Conservation (phyloP, 1,140 invertebrate genomes). For the Microvelia longipes region DNA sequence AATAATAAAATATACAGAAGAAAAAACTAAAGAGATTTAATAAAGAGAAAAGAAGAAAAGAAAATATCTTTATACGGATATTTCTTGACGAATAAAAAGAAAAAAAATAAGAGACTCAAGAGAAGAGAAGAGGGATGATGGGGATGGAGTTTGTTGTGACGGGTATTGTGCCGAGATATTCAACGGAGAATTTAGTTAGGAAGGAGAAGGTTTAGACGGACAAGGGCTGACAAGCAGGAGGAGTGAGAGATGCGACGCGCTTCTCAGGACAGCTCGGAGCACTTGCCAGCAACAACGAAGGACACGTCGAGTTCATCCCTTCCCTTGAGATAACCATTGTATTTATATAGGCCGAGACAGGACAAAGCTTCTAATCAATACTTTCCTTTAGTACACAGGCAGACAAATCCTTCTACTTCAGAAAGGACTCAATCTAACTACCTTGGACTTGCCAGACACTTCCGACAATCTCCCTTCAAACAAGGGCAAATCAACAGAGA, state of each 20-base stretch:
- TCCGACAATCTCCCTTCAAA: neutral
- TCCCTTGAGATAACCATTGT: neutral
- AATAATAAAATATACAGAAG: too few species aligned
- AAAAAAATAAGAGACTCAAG: neutral
- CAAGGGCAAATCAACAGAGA: neutral
- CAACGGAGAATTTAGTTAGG: neutral
- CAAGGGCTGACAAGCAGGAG: neutral
- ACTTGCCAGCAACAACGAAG: too few species aligned
- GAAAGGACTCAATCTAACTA: neutral
- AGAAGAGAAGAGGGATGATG: neutral
- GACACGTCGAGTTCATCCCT: neutral
- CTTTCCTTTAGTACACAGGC: neutral
- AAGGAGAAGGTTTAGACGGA: neutral
- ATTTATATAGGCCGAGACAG: neutral
- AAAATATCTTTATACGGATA: neutral
- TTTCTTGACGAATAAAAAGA: neutral
- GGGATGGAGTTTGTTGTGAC: neutral
- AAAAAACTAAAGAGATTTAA: too few species aligned
- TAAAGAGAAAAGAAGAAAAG: too few species aligned
- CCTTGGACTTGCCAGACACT: neutral
- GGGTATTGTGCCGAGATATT: neutral
- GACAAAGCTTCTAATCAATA: neutral
- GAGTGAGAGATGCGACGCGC: too few species aligned
- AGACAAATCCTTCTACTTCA: too few species aligned
- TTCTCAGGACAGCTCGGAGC: too few species aligned